Percentiles rank a stretch among this genome's conserved stretches.
These are phyloP conservation scores for Heliconius erato DNA, from an alignment of 2,888 invertebrate species.

Conservation along the genomic window DNA sequence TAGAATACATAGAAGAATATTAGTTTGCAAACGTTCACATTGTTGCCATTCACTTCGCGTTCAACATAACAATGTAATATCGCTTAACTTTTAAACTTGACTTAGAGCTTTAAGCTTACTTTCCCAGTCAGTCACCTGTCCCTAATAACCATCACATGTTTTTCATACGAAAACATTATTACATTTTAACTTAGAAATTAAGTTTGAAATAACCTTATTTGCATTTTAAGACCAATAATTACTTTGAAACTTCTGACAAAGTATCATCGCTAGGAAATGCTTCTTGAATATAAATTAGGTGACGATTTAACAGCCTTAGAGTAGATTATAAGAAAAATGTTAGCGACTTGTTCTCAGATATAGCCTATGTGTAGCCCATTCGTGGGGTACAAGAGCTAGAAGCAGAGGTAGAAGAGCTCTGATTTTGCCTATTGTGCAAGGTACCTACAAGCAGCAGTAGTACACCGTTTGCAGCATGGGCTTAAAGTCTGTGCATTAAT, in stretches of 20 bases:
- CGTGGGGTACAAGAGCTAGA: too few species aligned
- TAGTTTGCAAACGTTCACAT: background rate
- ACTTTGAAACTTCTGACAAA: constrained; percentile 28
- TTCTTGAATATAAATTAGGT: constrained; percentile 28
- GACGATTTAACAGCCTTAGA: constrained; percentile 1
- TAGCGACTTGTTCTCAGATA: background rate
- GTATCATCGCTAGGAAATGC: constrained; percentile 26
- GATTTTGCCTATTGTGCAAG: too few species aligned
- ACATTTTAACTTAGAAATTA: constrained; percentile 3
- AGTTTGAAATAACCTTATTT: constrained; percentile 7
- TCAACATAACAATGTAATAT: constrained; percentile 10
- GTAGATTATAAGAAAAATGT: background rate
- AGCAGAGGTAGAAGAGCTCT: too few species aligned
- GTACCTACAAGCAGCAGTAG: too few species aligned
- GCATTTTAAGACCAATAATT: constrained; percentile 21
- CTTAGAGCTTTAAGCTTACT: background rate
- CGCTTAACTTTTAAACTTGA: background rate
- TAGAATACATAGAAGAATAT: background rate
- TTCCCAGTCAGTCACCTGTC: background rate
- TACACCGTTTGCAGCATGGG: too few species aligned
- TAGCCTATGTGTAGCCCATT: background rate
- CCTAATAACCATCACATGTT: background rate
- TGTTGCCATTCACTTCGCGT: background rate
- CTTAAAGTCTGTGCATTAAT: too few species aligned
- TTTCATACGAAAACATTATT: constrained; percentile 13